A percentile compares a stretch with the other conserved stretches of the same genome.
These are phyloP conservation scores for Ophion slaviceki DNA, from an alignment of 2,888 invertebrate species.

Conservation along the genomic window DNA sequence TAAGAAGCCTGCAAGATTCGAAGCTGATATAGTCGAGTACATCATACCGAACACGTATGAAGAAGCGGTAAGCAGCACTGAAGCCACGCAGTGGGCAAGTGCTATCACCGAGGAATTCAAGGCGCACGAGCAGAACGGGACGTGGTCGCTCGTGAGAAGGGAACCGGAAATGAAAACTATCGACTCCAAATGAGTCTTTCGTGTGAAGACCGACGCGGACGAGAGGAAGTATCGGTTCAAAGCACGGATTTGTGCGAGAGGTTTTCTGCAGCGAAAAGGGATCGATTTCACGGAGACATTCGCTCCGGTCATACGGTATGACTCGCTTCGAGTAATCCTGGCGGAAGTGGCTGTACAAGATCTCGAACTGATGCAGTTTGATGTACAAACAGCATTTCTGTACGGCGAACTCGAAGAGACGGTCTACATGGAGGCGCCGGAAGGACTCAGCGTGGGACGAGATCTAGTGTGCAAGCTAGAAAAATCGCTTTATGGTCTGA, in stretches of 20 bases:
- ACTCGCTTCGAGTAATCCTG: no score
- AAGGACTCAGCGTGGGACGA: conserved; percentile 49
- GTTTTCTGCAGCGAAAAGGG: conserved; percentile 3
- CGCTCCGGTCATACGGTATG: no score
- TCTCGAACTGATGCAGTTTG: no score
- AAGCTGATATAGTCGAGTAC: conserved; percentile 2
- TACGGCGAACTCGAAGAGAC: conserved; percentile 63
- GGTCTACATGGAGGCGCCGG: conserved; percentile 56
- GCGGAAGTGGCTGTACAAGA: no score
- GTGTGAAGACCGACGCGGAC: conserved; percentile 25
- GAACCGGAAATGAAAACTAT: conserved; percentile 28
- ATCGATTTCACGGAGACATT: neutral
- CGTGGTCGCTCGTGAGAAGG: conserved; percentile 42
- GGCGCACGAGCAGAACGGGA: conserved; percentile 33
- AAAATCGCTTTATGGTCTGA: conserved; percentile 21
- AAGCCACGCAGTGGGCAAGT: conserved; percentile 27
- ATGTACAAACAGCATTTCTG: no score
- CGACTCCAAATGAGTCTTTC: conserved; percentile 53
- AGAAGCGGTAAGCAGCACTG: conserved; percentile 9
- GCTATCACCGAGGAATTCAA: conserved; percentile 28
- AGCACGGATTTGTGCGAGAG: conserved; percentile 2
- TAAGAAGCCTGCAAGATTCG: neutral
- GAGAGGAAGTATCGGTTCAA: conserved; percentile 21
- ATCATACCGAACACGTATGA: neutral
- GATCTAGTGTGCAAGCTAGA: neutral